Conservation (phyloP, 1,140 invertebrate genomes). For the Nylanderia fulva region DNA sequence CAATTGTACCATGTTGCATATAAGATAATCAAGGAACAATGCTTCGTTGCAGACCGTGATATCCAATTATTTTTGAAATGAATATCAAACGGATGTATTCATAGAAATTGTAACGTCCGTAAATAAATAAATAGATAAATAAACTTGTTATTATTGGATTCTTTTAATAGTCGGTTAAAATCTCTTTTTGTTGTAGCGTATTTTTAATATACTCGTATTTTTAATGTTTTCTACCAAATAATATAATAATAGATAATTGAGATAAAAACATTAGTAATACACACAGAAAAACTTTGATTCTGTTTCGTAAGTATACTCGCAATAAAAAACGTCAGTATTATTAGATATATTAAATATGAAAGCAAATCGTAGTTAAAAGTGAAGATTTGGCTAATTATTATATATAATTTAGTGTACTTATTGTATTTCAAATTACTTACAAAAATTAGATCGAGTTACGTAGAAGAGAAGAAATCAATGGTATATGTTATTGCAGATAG, state of each 20-base stretch:
- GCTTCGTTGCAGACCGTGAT: background rate
- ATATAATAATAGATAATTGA: too few species aligned
- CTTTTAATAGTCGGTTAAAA: slow-evolving; percentile 8
- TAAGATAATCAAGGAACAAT: slow-evolving; percentile 19
- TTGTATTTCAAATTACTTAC: background rate
- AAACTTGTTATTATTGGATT: background rate
- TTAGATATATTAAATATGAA: background rate
- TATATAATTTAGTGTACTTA: too few species aligned
- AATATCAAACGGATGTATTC: background rate
- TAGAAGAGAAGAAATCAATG: background rate
- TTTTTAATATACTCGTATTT: background rate
- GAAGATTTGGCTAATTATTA: background rate
- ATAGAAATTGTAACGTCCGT: background rate
- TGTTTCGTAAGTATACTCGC: background rate
- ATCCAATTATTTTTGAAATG: background rate
- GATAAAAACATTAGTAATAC: background rate
- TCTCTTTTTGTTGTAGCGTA: background rate
- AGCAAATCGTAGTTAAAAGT: background rate
- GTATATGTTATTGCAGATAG: background rate
- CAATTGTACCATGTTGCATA: background rate
- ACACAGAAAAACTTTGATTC: background rate
- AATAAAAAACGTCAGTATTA: background rate
- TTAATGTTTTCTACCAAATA: background rate
- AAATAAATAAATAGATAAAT: slow-evolving; percentile 10
- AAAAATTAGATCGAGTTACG: background rate